phyloP scores from a whole-genome alignment of 1,140 invertebrate genomes.

The Papilio polytes region DNA sequence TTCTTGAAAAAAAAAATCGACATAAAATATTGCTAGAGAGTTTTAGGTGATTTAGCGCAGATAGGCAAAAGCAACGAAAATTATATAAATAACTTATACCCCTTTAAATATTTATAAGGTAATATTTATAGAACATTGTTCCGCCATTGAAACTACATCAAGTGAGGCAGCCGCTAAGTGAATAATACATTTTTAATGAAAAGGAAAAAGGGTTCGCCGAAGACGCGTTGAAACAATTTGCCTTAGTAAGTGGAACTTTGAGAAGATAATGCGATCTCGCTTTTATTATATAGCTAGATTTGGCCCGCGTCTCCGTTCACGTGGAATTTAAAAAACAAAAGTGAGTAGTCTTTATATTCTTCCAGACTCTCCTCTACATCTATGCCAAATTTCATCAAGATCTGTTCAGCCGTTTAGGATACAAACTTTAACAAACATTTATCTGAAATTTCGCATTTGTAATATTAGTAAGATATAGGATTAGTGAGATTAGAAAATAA shows the following conservation, averaged over 20 bases:
- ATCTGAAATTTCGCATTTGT: not conserved
- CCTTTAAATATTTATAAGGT: constrained; percentile 7
- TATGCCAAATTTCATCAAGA: too few relatives aligned
- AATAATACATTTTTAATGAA: constrained; percentile 27
- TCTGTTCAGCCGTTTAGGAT: too few relatives aligned
- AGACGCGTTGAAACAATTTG: constrained; percentile 22
- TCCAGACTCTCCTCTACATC: too few relatives aligned
- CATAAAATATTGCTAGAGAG: too few relatives aligned
- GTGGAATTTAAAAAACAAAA: too few relatives aligned
- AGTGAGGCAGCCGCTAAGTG: constrained; percentile 12
- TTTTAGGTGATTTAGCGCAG: too few relatives aligned
- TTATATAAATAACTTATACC: constrained; percentile 1
- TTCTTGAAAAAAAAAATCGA: too few relatives aligned
- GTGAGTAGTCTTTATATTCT: too few relatives aligned
- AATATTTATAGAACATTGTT: constrained; percentile 18
- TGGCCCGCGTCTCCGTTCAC: too few relatives aligned
- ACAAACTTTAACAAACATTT: too few relatives aligned
- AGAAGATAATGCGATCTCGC: not conserved
- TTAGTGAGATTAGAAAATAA: too few relatives aligned
- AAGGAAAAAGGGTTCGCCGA: constrained; percentile 11
- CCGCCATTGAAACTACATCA: constrained; percentile 23
- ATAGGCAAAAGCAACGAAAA: not conserved
- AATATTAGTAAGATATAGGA: not conserved
- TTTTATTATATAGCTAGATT: not conserved
- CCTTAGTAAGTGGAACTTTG: constrained; percentile 9